A percentile compares a stretch with the other conserved stretches of the same genome.
These are phyloP conservation scores for Ctenicera cuprea DNA, from an alignment of 2,888 invertebrate species.

Conservation along the genomic window DNA sequence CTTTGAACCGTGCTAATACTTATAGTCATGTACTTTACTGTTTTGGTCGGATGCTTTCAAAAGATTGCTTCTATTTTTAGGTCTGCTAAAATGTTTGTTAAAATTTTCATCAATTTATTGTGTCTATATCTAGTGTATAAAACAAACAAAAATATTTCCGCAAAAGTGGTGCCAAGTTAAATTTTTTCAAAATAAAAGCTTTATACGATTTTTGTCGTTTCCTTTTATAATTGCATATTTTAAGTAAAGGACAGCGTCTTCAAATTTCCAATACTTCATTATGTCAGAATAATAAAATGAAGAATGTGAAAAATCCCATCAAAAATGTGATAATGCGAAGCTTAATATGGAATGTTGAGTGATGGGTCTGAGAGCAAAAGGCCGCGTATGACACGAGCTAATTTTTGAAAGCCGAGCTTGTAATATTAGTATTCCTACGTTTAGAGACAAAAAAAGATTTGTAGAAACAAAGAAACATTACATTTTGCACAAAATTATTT, in stretches of 20 bases:
- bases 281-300: conserved; percentile 11
- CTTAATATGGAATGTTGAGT: conserved; percentile 14
- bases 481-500: no score
- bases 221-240: no score
- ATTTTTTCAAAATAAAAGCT: no score
- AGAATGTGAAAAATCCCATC: conserved; percentile 3
- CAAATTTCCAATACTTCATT: conserved; percentile 7
- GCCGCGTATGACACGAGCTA: background rate
- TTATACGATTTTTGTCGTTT: no score
- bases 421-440: no score
- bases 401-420: background rate
- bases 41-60: background rate
- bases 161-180: no score
- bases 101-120: no score
- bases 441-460: background rate
- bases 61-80: no score
- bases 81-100: no score
- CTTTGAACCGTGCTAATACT: conserved; percentile 11
- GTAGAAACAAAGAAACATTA: background rate
- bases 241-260: no score
- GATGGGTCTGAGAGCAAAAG: conserved; percentile 4
- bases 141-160: no score
- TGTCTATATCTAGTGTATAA: no score
- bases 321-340: conserved; percentile 15
- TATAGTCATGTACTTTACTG: background rate